A percentile compares a stretch with the other conserved stretches of the same genome.
phyloP scores from a whole-genome alignment of 2,888 invertebrate species.

The Micropterix aruncella region DNA sequence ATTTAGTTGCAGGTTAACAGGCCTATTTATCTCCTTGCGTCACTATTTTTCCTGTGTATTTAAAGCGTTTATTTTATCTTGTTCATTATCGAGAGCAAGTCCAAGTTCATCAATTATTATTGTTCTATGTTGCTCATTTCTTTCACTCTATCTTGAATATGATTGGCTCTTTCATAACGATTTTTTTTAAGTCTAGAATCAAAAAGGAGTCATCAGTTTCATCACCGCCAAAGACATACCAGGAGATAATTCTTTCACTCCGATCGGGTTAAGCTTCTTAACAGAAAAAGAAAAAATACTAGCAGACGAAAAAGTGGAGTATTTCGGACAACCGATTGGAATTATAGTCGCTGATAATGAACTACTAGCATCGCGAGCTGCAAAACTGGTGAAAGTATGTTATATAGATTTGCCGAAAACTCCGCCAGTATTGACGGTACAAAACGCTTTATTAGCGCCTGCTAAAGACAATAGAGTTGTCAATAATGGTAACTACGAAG shows the following conservation, averaged over 20 bases:
- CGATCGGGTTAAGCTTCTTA: slow-evolving; percentile 15
- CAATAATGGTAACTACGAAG: slow-evolving; percentile 14
- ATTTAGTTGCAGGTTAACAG: too few relatives aligned
- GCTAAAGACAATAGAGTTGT: slow-evolving; percentile 15
- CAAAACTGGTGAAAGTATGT: slow-evolving; percentile 38
- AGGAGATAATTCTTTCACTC: slow-evolving; percentile 43
- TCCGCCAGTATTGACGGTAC: slow-evolving; percentile 21
- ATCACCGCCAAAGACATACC: slow-evolving; percentile 53
- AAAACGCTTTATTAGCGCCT: slow-evolving; percentile 21
- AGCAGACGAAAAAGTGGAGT: slow-evolving; percentile 36
- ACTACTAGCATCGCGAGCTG: slow-evolving; percentile 39
- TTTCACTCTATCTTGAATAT: too few relatives aligned
- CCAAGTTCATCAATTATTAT: too few relatives aligned
- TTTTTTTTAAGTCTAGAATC: too few relatives aligned
- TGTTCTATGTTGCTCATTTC: too few relatives aligned
- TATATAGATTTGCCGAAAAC: slow-evolving; percentile 29
- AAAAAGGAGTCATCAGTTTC: slow-evolving; percentile 51
- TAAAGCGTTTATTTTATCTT: too few relatives aligned
- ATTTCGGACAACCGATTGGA: slow-evolving; percentile 54
- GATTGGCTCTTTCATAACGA: too few relatives aligned
- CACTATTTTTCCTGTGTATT: too few relatives aligned
- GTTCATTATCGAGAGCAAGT: too few relatives aligned
- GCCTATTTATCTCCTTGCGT: too few relatives aligned
- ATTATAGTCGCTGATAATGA: slow-evolving; percentile 48
- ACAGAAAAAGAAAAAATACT: slow-evolving; percentile 29